Conservation (phyloP, 2,113 vertebrate genomes). For the Trachemys scripta region DNA sequence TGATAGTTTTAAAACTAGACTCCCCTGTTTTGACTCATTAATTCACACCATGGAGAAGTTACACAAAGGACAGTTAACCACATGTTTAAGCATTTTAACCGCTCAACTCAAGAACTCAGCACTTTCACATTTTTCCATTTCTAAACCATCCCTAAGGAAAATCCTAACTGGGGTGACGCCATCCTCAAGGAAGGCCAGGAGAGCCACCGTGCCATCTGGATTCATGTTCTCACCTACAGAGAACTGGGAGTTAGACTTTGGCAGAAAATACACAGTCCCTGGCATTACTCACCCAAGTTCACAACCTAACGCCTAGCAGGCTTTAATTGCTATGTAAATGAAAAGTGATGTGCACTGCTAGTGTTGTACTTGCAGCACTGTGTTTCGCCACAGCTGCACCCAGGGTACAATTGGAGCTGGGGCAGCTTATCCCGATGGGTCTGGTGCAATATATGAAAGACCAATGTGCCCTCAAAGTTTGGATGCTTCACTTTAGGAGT, state of each 20-base stretch:
- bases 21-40: not conserved
- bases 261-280: too few relatives aligned
- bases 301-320: not conserved
- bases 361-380: not conserved
- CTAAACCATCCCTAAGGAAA: conserved; percentile 94
- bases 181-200: conserved; percentile 93
- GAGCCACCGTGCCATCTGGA: conserved; percentile 86
- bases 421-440: too few relatives aligned
- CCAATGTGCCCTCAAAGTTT: not conserved
- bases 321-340: not conserved
- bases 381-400: not conserved
- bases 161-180: conserved; percentile 90
- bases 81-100: not conserved
- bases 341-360: not conserved
- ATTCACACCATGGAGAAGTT: not conserved
- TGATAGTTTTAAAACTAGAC: not conserved
- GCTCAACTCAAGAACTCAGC: not conserved
- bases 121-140: conserved; percentile 95
- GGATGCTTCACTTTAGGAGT: not conserved
- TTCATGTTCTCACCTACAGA: not conserved
- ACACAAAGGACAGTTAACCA: not conserved
- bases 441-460: not conserved
- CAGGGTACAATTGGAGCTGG: not conserved
- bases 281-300: too few relatives aligned
- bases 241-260: not conserved